phyloP scores from a whole-genome alignment of 2,113 vertebrate species.

The Tapirus terrestris region DNA sequence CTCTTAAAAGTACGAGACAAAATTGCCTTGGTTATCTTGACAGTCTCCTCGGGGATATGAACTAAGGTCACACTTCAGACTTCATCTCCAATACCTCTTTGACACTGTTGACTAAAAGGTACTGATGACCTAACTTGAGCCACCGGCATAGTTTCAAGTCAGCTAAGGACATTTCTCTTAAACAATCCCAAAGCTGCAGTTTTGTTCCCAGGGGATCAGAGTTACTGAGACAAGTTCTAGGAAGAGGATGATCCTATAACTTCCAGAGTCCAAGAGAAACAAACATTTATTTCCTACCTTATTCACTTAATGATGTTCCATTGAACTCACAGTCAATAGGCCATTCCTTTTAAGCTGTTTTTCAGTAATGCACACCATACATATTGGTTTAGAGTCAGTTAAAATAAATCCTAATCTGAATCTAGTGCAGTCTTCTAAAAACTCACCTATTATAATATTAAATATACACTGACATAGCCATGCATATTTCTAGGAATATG shows the following conservation, averaged over 20 bases:
- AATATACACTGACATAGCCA: not conserved
- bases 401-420: conserved; percentile 40
- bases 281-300: not conserved
- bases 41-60: not conserved
- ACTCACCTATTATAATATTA: not conserved
- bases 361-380: not conserved
- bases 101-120: not conserved
- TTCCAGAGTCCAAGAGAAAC: conserved; percentile 36
- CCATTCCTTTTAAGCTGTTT: conserved; percentile 14
- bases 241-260: not conserved
- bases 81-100: not conserved
- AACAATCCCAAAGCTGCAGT: not conserved
- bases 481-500: not conserved
- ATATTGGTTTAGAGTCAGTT: not conserved
- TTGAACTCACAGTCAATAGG: not conserved
- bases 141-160: not conserved
- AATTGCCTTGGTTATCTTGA: conserved; percentile 31
- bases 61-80: not conserved
- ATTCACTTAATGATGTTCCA: not conserved
- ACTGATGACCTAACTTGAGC: not conserved
- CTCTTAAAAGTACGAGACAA: conserved; percentile 36
- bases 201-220: conserved; percentile 28
- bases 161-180: not conserved
- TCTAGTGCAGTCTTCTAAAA: conserved; percentile 24
- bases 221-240: conserved; percentile 17